phyloP scores from a whole-genome alignment of 1,140 invertebrate genomes.

The Drosophila erecta region DNA sequence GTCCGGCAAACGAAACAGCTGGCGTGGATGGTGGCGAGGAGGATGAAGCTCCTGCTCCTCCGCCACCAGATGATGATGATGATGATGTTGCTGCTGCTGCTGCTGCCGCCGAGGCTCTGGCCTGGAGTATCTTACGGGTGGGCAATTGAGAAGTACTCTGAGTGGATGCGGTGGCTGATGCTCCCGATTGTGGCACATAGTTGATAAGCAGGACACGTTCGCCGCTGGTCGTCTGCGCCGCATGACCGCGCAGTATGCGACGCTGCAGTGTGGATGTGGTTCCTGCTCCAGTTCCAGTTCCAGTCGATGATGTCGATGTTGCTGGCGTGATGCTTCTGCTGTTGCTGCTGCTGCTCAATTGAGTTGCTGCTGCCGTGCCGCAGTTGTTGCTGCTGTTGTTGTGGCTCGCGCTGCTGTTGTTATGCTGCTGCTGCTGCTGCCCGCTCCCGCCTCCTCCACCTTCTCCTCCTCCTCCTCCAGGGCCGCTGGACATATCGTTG shows the following conservation, averaged over 20 bases:
- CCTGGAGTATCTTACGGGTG: conserved; percentile 80
- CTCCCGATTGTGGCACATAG: conserved; percentile 70
- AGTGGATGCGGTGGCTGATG: conserved; percentile 29
- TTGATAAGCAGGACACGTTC: conserved; percentile 82
- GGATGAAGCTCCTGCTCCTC: conserved; percentile 20
- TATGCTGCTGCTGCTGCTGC: conserved; percentile 50
- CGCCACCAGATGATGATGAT: conserved; percentile 48
- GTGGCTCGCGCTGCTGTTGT: conserved; percentile 21
- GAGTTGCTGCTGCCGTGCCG: conserved; percentile 34
- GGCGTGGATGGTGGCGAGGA: conserved; percentile 43
- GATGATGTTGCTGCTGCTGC: conserved; percentile 61
- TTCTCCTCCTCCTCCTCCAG: conserved; percentile 63
- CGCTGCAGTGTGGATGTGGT: conserved; percentile 55
- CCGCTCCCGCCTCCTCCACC: conserved; percentile 56
- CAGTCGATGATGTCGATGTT: conserved; percentile 44
- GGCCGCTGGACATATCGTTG: conserved; percentile 84
- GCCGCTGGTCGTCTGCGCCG: conserved; percentile 78
- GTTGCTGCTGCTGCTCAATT: conserved; percentile 46
- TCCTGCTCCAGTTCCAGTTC: conserved; percentile 16
- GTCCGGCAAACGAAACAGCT: conserved; percentile 77
- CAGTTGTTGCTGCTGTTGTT: conserved; percentile 44
- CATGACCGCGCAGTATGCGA: conserved; percentile 76
- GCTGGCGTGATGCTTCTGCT: conserved; percentile 53
- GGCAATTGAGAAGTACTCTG: conserved; percentile 65
- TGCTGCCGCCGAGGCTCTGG: conserved; percentile 69